Conservation (phyloP, 2,797 vertebrate species). For the Pipistrellus pygmaeus region DNA sequence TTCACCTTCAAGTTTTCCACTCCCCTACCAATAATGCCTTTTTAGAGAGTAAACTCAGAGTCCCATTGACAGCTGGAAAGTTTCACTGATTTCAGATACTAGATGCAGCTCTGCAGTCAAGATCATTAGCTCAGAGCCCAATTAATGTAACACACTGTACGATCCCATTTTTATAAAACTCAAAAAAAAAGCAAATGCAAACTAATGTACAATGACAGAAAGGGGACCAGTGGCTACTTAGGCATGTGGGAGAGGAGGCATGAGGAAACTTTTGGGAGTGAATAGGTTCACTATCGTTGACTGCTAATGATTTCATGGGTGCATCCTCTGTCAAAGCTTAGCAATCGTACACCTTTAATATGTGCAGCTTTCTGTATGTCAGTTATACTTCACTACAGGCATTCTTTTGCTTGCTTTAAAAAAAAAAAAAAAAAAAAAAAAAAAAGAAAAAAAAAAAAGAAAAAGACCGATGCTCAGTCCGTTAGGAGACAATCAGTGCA, state of each 20-base stretch:
- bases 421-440: too few species aligned
- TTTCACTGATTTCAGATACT: not conserved
- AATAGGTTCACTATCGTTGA: not conserved
- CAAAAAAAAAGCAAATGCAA: not conserved
- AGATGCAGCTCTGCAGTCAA: not conserved
- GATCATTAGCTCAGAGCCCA: constrained; percentile 28
- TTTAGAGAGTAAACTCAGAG: not conserved
- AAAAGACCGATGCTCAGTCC: not conserved
- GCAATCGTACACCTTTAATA: not conserved
- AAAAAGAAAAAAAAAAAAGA: too few species aligned
- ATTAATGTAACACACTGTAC: not conserved
- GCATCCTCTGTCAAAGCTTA: not conserved
- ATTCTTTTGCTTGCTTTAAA: not conserved
- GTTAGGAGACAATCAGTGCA: not conserved
- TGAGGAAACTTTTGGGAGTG: not conserved
- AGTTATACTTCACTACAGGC: not conserved
- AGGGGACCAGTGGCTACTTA: not conserved
- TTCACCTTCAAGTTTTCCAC: not conserved
- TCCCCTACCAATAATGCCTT: not conserved
- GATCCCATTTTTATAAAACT: not conserved
- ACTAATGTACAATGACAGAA: not conserved
- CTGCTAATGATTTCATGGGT: not conserved
- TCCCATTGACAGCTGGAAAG: not conserved
- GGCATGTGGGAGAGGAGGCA: not conserved
- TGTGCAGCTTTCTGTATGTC: not conserved